Percentiles rank a stretch among this genome's conserved stretches.
phyloP scores from a whole-genome alignment of 2,888 invertebrate genomes.

The Drosophila atripex region DNA sequence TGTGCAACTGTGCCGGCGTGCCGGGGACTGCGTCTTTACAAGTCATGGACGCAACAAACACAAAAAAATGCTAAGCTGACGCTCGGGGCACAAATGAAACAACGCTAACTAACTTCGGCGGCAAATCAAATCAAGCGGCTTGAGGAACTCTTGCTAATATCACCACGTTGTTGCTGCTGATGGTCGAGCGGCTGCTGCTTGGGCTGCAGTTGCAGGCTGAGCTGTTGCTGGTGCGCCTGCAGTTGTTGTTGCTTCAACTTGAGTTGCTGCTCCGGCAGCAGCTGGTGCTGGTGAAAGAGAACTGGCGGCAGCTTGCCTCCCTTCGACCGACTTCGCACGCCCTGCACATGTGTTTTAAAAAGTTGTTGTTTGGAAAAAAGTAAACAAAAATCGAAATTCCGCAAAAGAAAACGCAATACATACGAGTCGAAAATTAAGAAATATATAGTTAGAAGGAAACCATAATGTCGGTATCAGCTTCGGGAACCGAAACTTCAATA shows the following conservation, averaged over 20 bases:
- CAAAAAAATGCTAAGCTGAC: constrained; percentile 30
- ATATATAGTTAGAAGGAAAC: constrained; percentile 53
- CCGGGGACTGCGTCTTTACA: constrained; percentile 10
- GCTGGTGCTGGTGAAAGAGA: constrained; percentile 50
- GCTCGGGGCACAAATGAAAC: constrained; percentile 45
- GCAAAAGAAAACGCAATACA: constrained; percentile 13
- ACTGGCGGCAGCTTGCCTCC: constrained; percentile 65
- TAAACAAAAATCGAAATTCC: constrained; percentile 56
- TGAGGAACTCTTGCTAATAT: constrained; percentile 78
- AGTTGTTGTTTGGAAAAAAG: constrained; percentile 4
- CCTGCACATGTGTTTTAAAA: constrained; percentile 54
- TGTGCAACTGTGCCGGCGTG: constrained; percentile 23
- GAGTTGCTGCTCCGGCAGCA: constrained; percentile 46
- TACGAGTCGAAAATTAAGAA: constrained; percentile 37
- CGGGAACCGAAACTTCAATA: constrained; percentile 14
- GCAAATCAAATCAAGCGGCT: constrained; percentile 83
- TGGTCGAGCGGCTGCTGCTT: constrained; percentile 56
- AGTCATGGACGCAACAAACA: constrained; percentile 31
- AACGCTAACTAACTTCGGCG: constrained; percentile 81
- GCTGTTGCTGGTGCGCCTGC: constrained; percentile 45
- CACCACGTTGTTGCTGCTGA: constrained; percentile 80
- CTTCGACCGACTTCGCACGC: constrained; percentile 64
- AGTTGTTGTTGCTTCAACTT: constrained; percentile 35
- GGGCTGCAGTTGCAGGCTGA: constrained; percentile 48
- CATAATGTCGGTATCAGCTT: constrained; percentile 7